Conservation (phyloP, 2,113 vertebrate species). For the Diglossa brunneiventris region DNA sequence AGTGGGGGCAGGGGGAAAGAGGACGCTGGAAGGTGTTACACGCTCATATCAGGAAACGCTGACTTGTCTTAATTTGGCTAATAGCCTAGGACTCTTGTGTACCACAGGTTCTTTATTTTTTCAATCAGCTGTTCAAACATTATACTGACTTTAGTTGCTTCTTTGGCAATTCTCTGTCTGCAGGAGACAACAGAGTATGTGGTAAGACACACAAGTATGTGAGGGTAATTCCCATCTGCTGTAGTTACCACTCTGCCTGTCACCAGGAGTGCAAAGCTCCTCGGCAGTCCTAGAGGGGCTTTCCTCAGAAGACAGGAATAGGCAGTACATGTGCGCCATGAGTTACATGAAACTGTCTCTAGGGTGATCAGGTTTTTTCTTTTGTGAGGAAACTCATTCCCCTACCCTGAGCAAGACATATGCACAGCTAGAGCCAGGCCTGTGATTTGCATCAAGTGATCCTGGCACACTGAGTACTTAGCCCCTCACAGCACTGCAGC, state of each 20-base stretch:
- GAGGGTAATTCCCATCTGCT: background rate
- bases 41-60: background rate
- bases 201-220: background rate
- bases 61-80: background rate
- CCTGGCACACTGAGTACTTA: background rate
- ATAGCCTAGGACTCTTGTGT: slow-evolving; percentile 2
- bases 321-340: background rate
- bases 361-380: background rate
- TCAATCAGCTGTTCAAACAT: slow-evolving; percentile 30
- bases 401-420: background rate
- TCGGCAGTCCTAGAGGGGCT: background rate
- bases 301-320: background rate
- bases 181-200: background rate
- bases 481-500: background rate
- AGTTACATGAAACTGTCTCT: background rate
- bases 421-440: background rate
- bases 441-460: background rate
- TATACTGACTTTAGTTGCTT: slow-evolving; percentile 38
- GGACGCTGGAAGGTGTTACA: background rate
- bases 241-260: background rate
- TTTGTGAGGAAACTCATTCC: background rate
- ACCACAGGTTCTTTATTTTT: slow-evolving; percentile 38
- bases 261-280: background rate
- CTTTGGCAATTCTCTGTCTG: slow-evolving; percentile 41
- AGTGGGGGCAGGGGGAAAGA: background rate